phyloP scores from a whole-genome alignment of 2,888 invertebrate species.

The Portevinia maculata region DNA sequence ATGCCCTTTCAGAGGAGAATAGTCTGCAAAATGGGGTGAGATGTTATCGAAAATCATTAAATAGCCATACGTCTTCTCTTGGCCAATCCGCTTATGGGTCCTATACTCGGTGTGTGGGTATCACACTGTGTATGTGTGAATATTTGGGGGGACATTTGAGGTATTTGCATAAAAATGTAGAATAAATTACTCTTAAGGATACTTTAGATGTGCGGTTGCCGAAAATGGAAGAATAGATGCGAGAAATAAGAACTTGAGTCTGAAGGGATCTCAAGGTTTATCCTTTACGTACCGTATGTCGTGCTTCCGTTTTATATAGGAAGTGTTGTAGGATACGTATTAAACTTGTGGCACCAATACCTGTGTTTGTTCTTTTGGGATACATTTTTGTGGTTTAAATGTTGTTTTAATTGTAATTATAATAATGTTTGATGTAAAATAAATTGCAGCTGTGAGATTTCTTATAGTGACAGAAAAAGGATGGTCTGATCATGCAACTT shows the following conservation, averaged over 20 bases:
- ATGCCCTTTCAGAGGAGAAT: conserved; percentile 52
- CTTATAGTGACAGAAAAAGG: no score
- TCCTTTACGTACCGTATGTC: conserved; percentile 29
- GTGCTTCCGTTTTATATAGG: conserved; percentile 8
- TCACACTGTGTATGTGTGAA: conserved; percentile 23
- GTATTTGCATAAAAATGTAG: conserved; percentile 72
- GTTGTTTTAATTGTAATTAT: no score
- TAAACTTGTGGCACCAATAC: no score
- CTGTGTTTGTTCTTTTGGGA: no score
- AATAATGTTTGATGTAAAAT: no score
- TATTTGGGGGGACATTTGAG: conserved; percentile 65
- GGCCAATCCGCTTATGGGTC: conserved; percentile 72
- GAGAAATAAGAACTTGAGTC: conserved; percentile 46
- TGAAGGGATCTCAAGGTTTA: conserved; percentile 48
- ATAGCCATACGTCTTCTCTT: conserved; percentile 73
- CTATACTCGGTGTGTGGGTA: conserved; percentile 6
- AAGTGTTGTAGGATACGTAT: no score
- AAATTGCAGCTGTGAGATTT: no score
- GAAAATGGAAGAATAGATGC: conserved; percentile 53
- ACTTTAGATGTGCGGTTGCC: conserved; percentile 46
- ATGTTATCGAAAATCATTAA: conserved; percentile 75
- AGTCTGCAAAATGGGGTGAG: conserved; percentile 67
- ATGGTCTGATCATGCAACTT: no score
- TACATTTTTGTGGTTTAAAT: no score
- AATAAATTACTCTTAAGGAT: conserved; percentile 73